Evolutionary conservation across 2,888 invertebrate species (phyloP), one percentile per base, ranked within the genome.

Genomic region (Panzeria rudis): DNA sequence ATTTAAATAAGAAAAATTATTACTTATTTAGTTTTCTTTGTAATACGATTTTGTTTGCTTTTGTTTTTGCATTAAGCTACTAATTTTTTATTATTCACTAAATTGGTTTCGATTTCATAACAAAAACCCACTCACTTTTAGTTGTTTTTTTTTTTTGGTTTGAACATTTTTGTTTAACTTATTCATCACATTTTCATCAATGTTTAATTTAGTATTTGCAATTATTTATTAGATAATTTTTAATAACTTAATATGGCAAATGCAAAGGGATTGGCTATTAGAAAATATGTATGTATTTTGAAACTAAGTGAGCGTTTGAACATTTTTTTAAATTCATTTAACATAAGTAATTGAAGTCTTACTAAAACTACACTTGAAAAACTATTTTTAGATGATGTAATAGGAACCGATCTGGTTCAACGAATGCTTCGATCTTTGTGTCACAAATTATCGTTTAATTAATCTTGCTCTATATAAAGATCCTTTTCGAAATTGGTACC

Each of bases 71-170:
- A 13, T 62, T 52, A 38, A 38, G 17, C 38, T 20, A 50, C 54
- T 64, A 72, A 62, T 66, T 56, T 69, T 44, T 62, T 54, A 61
- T 75, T 81, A 52, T 68, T 76, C n/a, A 56, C 41, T 25, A 62
- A 72, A 77, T 62, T 54, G 68, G 44, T 62, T 72, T 84, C 72
- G 73, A 77, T 81, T 84, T 73, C 68, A 35, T 62, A 62, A 54
- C 73, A 7, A 17, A 32, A 81, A 17, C 84, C 84, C 78, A 85
- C 84, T 75, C 84, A 77, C 44, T 56, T 35, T 29, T 56, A 56
- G 29, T 47, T 64, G 35, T 1, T 5, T 44, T 32, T 56, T 61
- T 62, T 5, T 82, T 61, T 59, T 41, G 29, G 4, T 38, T 32
- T 25, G 17, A 66, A 59, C 11, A 73, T 66, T 47, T 47, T 73